A percentile compares a stretch with the other conserved stretches of the same genome.
phyloP scores from a whole-genome alignment of 2,113 vertebrate species.

The Epinephelus fuscoguttatus region DNA sequence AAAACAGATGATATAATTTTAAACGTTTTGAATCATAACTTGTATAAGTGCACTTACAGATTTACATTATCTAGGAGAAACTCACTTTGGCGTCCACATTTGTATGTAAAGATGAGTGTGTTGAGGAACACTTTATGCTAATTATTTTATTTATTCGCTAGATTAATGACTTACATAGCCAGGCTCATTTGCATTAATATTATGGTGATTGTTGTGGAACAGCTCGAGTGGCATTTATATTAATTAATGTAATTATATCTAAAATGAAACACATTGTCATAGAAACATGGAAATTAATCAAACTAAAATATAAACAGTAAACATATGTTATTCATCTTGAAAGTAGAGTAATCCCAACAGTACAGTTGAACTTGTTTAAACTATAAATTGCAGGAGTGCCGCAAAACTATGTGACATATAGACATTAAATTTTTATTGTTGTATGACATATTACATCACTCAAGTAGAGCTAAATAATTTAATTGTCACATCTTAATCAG shows the following conservation, averaged over 20 bases:
- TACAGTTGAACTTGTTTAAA: neutral
- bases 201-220: conserved; percentile 35
- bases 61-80: neutral
- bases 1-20: neutral
- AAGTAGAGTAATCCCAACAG: neutral
- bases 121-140: conserved; percentile 17
- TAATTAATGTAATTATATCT: conserved; percentile 21
- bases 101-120: conserved; percentile 28
- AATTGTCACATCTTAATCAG: neutral
- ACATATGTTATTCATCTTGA: neutral
- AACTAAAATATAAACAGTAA: neutral
- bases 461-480: neutral
- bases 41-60: neutral
- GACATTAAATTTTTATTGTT: neutral
- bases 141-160: conserved; percentile 33
- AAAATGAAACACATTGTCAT: neutral
- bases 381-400: neutral
- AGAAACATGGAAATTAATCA: neutral
- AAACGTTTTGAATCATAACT: neutral
- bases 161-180: conserved; percentile 31
- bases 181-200: conserved; percentile 43
- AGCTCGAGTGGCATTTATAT: conserved; percentile 52
- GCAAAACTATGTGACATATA: neutral
- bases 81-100: neutral
- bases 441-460: neutral